Evolutionary conservation across 2,113 vertebrate genomes (phyloP), one percentile per base, ranked within the genome.

Genomic region (Montifringilla adamsi): DNA sequence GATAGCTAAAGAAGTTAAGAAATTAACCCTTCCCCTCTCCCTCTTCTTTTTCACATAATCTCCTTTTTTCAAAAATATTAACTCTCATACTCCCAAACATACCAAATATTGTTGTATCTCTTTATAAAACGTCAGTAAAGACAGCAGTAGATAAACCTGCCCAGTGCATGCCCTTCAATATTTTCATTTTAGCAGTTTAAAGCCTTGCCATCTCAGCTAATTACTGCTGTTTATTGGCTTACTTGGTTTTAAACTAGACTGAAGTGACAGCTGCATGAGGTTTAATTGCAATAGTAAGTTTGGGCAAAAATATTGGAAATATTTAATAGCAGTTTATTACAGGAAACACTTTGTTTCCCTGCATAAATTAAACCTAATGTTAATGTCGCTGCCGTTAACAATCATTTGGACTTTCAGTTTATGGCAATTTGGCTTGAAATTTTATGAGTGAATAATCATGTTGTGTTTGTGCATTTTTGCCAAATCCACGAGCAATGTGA

Each of bases 401-500:
- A 82, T 26, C 5, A 60, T 35, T 49, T 73, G 43, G 37, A 74
- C 49, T 79, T 92, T 24, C 43, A 39, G 10, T 87, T 93, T 93
- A 76, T 13, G 39, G 37, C n/a, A 79, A 21, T 67, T 81, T 26
- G 44, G 85, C 58, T 90, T 58, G 67, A 62, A 81, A 72, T 93
- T 90, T 68, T 30, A 66, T 39, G 23, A 62, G 10, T 0, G 0
- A 74, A 59, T 11, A 21, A 84, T 81, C 46, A 24, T 3, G 0
- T 23, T 13, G 55, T 26, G 30, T 44, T 44, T 13, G 64, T 13
- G 13, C 3, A 37, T 59, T 96, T 95, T 84, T 84, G 77, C 52
- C 43, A 75, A 84, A 72, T 43, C 69, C 50, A 30, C 8, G 13
- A 79, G 35, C 52, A 63, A 30, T 15, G 15, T 20, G 47, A 60